Evolutionary conservation across 2,888 invertebrate species (phyloP), one percentile per base, ranked within the genome.

Genomic region (Nomada ruficornis): DNA sequence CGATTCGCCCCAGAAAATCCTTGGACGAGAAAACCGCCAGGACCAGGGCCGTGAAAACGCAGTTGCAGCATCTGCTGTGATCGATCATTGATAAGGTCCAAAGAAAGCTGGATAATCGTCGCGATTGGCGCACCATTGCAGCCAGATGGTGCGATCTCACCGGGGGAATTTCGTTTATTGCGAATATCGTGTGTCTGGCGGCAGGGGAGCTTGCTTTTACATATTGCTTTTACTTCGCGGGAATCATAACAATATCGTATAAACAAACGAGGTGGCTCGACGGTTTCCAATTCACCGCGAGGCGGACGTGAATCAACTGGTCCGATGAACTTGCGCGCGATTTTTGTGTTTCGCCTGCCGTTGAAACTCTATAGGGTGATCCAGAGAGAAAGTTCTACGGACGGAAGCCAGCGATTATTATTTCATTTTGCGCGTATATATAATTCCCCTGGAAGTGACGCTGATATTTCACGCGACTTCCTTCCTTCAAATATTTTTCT

Each of bases 231-330:
- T 80, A 69, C 73, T 69, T 44, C 78, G 47, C 57, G 62, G 50
- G 74, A 62, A 71, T 59, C 70, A 70, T 64, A 71, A 77, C 77
- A 59, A 74, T 77, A 83, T 86, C 78, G 88, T 75, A 67, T 79
- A 81, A 87, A 87, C 80, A 82, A 87, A 85, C 80, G 73, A 63
- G 78, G 62, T 15, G 59, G 57, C 52, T 69, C 75, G 88, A 83
- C 72, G 83, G 90, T 85, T 86, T 86, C 84, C 89, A 88, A 89
- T 90, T 90, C 89, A 89, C 85, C 77, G 63, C 84, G 87, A 86
- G 88, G 86, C 87, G 86, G 90, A 89, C 89, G 86, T 84, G 90
- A 88, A 91, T 89, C 90, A 83, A 90, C 86, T 64, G 55, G 87
- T 88, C 60, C 77, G 55, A 69, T 72, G 74, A 74, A 69, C 62